A percentile compares a stretch with the other conserved stretches of the same genome.
Conservation (phyloP, 64 coral and sea anemone genomes). For the Actinia tenebrosa region DNA sequence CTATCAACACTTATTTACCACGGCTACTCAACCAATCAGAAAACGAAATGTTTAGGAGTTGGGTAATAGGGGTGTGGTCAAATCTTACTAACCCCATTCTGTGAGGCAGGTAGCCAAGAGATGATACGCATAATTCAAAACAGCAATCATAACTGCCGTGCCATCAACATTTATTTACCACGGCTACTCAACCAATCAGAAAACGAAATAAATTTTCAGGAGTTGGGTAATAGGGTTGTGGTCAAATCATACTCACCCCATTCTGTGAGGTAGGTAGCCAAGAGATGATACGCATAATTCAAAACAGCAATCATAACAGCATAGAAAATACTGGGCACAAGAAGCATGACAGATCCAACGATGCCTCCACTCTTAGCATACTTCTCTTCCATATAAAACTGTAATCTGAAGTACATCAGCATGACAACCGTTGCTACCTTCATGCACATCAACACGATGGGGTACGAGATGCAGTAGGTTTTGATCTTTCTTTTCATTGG, state of each 20-base stretch:
- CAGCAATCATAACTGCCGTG: constrained; percentile 66
- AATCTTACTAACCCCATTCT: constrained; percentile 84
- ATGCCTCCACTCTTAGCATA: constrained; percentile 70
- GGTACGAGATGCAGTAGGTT: constrained; percentile 71
- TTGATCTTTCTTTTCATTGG: constrained; percentile 75
- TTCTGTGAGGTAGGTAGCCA: constrained; percentile 83
- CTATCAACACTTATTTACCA: background rate
- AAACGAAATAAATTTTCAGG: too few species aligned
- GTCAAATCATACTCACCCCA: constrained; percentile 67
- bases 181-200: too few species aligned
- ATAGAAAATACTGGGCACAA: constrained; percentile 71
- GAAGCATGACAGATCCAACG: constrained; percentile 68
- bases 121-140: constrained; percentile 79
- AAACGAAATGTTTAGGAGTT: too few species aligned
- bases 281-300: constrained; percentile 70
- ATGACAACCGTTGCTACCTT: constrained; percentile 71
- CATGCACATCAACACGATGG: constrained; percentile 78
- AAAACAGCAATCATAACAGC: constrained; percentile 77
- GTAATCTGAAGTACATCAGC: constrained; percentile 72
- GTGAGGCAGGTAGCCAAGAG: constrained; percentile 70
- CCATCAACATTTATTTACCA: background rate
- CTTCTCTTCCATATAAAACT: constrained; percentile 58
- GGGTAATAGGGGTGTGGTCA: background rate
- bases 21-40: too few species aligned
- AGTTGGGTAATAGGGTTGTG: too few species aligned